Base-by-base conservation (phyloP, 2,113 vertebrate species). In the Platysternon megacephalum region DNA sequence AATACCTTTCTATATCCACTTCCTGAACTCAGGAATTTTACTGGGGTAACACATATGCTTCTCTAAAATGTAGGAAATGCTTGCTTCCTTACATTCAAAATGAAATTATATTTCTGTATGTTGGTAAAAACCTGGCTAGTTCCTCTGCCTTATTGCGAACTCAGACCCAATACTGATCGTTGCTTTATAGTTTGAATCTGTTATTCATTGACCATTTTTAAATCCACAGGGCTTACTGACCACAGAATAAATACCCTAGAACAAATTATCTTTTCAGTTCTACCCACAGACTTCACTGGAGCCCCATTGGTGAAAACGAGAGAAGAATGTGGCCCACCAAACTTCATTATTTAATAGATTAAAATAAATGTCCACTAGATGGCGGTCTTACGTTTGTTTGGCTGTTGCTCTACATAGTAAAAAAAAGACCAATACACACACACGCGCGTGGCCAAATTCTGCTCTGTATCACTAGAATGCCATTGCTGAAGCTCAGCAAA, bases 321-420 rank as follows among this genome's bases (percentile, higher is more conserved):
- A 49, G 55, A 32, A 56, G 88, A 88, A 48, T 26, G 22, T 44
- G 24, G 42, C 22, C 72, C 12, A 44, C 24, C 42, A 56, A 89
- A 53, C 65, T 58, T 39, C n/a, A 39, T 65, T 65, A 65, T 65
- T 35, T 22, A 72, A 21, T 65, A 16, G 8, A 68, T 58, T 86
- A 51, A 89, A 22, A 58, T 46, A 68, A 5, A 24, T 76, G 78
- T 35, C 97, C 97, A 95, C 93, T 95, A 96, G 97, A 90, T 87
- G 92, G 61, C 39, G 28, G 48, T 87, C 74, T 82, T 91, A 44
- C 44, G 55, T 95, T 84, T 95, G 83, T 22, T 48, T 26, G 28
- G 74, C 74, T 95, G 93, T 53, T 79, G 48, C 82, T 68, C 24
- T 93, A 79, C 52, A 16, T 8, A 3, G 7, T 13, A 2, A 24